These are phyloP conservation scores for Thunnus thynnus DNA, from an alignment of 2,113 vertebrate species.

Conservation along the genomic window DNA sequence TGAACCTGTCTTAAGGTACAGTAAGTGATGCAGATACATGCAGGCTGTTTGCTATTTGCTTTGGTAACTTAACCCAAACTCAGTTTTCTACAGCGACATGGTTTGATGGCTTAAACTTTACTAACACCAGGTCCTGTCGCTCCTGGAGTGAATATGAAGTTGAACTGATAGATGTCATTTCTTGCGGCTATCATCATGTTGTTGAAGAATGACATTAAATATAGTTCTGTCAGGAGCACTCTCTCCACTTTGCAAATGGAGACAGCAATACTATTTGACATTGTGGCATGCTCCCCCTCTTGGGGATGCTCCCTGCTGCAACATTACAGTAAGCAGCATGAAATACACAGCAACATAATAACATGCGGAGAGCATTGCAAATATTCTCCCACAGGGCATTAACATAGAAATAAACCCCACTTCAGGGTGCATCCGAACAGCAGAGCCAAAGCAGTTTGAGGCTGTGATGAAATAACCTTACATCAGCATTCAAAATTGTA, in stretches of 20 bases:
- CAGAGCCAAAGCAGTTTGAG: slow-evolving; percentile 20
- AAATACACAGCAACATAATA: slow-evolving; percentile 50
- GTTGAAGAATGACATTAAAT: slow-evolving; percentile 39
- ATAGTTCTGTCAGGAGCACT: slow-evolving; percentile 45
- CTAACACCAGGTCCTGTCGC: not conserved
- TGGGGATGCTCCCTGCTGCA: slow-evolving; percentile 33
- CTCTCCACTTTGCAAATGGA: slow-evolving; percentile 38
- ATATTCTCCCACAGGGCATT: slow-evolving; percentile 56
- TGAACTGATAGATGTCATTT: slow-evolving; percentile 31
- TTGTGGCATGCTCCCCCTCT: slow-evolving; percentile 4
- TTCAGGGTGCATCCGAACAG: slow-evolving; percentile 34
- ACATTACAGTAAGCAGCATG: slow-evolving; percentile 59
- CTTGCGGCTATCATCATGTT: slow-evolving; percentile 13
- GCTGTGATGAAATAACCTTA: slow-evolving; percentile 23
- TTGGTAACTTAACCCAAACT: not conserved
- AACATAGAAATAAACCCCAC: slow-evolving; percentile 55
- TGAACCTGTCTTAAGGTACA: not conserved
- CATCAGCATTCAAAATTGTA: slow-evolving; percentile 45
- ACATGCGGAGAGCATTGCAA: slow-evolving; percentile 40
- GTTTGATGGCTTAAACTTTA: not conserved
- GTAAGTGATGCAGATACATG: not conserved
- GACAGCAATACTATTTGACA: slow-evolving; percentile 32
- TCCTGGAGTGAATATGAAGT: slow-evolving; percentile 11
- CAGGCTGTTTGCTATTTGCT: not conserved
- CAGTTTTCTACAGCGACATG: not conserved